Evolutionary conservation across 2,113 vertebrate species (phyloP).

Genomic region (Psophia crepitans): DNA sequence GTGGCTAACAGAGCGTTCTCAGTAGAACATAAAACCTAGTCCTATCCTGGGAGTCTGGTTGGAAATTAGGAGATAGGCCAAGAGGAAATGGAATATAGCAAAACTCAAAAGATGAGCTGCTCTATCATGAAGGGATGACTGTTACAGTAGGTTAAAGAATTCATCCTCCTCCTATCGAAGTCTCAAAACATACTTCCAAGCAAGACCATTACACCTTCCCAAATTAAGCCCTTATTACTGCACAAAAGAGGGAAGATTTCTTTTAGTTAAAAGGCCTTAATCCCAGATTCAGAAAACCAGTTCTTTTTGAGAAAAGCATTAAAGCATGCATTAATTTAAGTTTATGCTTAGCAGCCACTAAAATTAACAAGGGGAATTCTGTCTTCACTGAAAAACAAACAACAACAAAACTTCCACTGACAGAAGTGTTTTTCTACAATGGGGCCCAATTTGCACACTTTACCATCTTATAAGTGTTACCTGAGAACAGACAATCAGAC

Average conservation of each 20-base stretch:
- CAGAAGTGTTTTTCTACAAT: accelerated
- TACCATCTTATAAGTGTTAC: not conserved
- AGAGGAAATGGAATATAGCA: not conserved
- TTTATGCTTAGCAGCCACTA: not conserved
- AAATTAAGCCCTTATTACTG: not conserved
- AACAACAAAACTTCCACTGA: not conserved
- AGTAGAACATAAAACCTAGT: not conserved
- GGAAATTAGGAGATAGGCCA: not conserved
- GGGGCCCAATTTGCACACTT: not conserved
- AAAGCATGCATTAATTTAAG: not conserved
- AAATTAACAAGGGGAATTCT: not conserved
- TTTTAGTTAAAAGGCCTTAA: not conserved
- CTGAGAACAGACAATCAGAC: not conserved
- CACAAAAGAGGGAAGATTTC: not conserved
- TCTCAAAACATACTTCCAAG: not conserved
- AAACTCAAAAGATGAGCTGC: not conserved
- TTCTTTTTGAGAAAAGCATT: not conserved
- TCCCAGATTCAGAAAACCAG: not conserved
- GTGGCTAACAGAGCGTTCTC: not conserved
- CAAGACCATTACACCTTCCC: not conserved
- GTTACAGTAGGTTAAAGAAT: not conserved
- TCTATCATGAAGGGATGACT: not conserved
- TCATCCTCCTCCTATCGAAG: not conserved
- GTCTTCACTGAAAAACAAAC: not conserved
- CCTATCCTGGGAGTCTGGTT: not conserved